Base-by-base conservation (phyloP, 1,140 invertebrate species). In the Drosophila saltans region DNA sequence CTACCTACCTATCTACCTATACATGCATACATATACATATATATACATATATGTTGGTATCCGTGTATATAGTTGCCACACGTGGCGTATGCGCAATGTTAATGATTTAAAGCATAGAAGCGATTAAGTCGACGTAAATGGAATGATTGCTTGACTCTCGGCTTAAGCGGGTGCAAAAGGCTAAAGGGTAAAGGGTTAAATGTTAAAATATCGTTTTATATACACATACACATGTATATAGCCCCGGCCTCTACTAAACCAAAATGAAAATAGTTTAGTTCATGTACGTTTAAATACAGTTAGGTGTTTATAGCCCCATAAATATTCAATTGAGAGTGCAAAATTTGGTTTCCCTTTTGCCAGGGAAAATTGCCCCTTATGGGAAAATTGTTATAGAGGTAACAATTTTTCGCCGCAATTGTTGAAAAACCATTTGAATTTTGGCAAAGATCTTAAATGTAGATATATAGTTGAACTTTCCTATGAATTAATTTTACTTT, bases 31-130 rank as follows among this genome's bases (percentile, higher is more conserved):
- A 67, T 72, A 66, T 69, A 71, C 55, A 30, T 68, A 39, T 55
- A 67, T 72, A 66, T 69, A 71, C 55, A 30, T 68, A 39, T 55
- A 45, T 57, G 26, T 30, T 3, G 2, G 4, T 36, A 36, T 7
- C 0, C 6, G 6, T 56, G 33, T 69, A 40, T 55, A 48, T 58
- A 33, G 33, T 59, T 63, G 75, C 63, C 72, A 70, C 75, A 78
- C 71, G 71, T 74, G 75, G 72, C 72, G 75, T 74, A 78, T 78
- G 63, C 75, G 75, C 63, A 74, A 68, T 58, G 75, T 78, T 78
- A 75, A 78, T 78, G 75, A 78, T 74, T 69, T 69, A 72, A 66
- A 66, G 48, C 33, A 43, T 3, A 43, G 55, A 60, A 43, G 55
- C 57, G 55, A 55, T 28, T 52, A 52, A 52, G 45, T 52, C 10